Evolutionary conservation across 2,113 vertebrate genomes (phyloP).

Genomic region (Pholis gunnellus): DNA sequence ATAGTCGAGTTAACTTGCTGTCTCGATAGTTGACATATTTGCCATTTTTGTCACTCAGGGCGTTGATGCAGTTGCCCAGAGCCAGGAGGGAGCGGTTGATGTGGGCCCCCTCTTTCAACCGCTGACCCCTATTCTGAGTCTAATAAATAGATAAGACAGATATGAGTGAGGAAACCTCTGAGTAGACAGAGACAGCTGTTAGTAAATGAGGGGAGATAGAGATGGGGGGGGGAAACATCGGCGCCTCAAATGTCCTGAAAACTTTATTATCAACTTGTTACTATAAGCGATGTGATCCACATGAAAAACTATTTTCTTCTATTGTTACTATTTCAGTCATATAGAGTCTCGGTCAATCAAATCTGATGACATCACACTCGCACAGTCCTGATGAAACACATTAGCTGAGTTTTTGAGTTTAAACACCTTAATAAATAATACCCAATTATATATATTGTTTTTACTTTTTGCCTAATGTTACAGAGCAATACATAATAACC

Average conservation of each 20-base stretch:
- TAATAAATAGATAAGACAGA: conserved; percentile 54
- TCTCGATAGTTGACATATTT: conserved; percentile 94
- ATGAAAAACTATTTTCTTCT: not conserved
- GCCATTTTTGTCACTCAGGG: conserved; percentile 88
- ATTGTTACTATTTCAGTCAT: not conserved
- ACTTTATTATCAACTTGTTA: not conserved
- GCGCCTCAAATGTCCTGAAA: not conserved
- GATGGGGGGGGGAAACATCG: not conserved
- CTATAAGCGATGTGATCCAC: not conserved
- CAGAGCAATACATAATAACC: not conserved
- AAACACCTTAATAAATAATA: not conserved
- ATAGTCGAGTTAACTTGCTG: conserved; percentile 94
- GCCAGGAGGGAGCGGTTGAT: conserved; percentile 95
- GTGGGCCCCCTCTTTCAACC: conserved; percentile 94
- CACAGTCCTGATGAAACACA: not conserved
- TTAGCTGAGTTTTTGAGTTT: not conserved
- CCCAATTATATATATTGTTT: not conserved
- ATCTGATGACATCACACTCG: not conserved
- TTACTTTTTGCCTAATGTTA: not conserved
- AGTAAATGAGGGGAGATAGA: not conserved
- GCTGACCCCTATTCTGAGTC: conserved; percentile 93
- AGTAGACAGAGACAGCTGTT: not conserved
- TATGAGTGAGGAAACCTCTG: conserved; percentile 10
- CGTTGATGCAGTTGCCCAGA: conserved; percentile 95
- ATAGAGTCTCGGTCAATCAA: not conserved